Conservation (phyloP, 1,140 invertebrate genomes). For the Galleria mellonella region DNA sequence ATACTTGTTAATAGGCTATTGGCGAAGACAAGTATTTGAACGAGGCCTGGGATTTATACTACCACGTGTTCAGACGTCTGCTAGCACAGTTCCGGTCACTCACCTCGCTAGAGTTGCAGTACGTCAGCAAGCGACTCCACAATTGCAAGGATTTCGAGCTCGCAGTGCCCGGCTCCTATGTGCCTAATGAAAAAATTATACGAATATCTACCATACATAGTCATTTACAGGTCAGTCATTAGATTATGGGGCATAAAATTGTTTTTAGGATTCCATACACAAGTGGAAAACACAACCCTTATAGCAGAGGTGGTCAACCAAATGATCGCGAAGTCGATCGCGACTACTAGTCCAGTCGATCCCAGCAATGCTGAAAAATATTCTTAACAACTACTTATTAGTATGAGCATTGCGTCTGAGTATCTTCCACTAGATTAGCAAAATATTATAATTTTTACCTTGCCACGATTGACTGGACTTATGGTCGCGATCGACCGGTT, state of each 20-base stretch:
- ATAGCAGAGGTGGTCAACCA: too few species aligned
- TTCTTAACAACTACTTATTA: too few species aligned
- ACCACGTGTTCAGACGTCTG: constrained; percentile 97
- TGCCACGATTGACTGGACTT: too few species aligned
- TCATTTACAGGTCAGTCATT: constrained; percentile 81
- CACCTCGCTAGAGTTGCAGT: constrained; percentile 93
- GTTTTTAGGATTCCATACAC: too few species aligned
- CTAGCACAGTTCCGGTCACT: constrained; percentile 94
- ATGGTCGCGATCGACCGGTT: too few species aligned
- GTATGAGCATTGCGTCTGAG: too few species aligned
- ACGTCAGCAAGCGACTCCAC: constrained; percentile 95
- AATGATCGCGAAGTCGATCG: too few species aligned
- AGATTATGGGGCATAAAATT: background rate
- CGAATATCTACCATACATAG: constrained; percentile 92
- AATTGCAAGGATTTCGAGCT: constrained; percentile 93
- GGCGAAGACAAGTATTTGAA: constrained; percentile 93
- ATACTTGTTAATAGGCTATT: constrained; percentile 79
- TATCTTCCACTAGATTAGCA: too few species aligned
- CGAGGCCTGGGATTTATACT: constrained; percentile 99
- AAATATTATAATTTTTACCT: too few species aligned
- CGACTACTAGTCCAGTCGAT: too few species aligned
- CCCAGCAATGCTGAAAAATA: too few species aligned
- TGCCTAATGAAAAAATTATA: constrained; percentile 89
- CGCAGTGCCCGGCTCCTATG: constrained; percentile 96
- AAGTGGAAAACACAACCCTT: too few species aligned